A percentile compares a stretch with the other conserved stretches of the same genome.
These are phyloP conservation scores for Polydrusus tereticollis DNA, from an alignment of 2,888 invertebrate genomes.

Conservation along the genomic window DNA sequence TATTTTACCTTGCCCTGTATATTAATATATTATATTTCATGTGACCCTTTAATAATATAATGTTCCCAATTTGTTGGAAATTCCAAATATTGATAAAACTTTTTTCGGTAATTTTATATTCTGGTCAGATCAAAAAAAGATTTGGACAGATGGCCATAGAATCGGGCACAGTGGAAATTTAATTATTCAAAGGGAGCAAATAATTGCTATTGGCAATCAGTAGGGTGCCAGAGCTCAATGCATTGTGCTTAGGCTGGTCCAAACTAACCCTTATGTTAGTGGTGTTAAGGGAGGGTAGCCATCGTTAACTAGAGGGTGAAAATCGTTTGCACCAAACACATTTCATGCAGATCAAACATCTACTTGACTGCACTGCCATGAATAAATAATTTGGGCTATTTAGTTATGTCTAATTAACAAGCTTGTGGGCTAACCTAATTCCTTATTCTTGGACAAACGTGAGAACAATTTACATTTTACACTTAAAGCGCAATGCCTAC, in stretches of 20 bases:
- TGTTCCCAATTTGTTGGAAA: slow-evolving; percentile 24
- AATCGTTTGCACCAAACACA: slow-evolving; percentile 54
- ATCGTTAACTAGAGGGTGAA: slow-evolving; percentile 50
- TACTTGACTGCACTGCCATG: slow-evolving; percentile 64
- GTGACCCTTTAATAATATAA: slow-evolving; percentile 6
- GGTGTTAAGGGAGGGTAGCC: slow-evolving; percentile 49
- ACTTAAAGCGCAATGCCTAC: no score
- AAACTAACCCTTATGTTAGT: slow-evolving; percentile 53
- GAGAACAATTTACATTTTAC: no score
- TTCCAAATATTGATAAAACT: slow-evolving; percentile 47
- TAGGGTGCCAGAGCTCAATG: slow-evolving; percentile 57
- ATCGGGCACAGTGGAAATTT: slow-evolving; percentile 66
- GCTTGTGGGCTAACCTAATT: slow-evolving; percentile 29
- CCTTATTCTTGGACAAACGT: no score
- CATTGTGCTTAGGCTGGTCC: slow-evolving; percentile 50
- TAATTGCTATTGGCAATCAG: slow-evolving; percentile 66
- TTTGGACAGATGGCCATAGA: slow-evolving; percentile 67
- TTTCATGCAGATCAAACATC: slow-evolving; percentile 62
- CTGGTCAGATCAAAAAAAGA: slow-evolving; percentile 52
- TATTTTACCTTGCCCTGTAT: neutral
- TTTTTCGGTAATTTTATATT: slow-evolving; percentile 61
- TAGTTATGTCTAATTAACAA: slow-evolving; percentile 52
- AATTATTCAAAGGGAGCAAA: slow-evolving; percentile 69
- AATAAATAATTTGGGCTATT: slow-evolving; percentile 61
- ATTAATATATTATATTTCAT: neutral